Percentiles rank a stretch among this genome's conserved stretches.
Conservation (phyloP, 2,888 invertebrate species). For the Acanthosepion esculentum region DNA sequence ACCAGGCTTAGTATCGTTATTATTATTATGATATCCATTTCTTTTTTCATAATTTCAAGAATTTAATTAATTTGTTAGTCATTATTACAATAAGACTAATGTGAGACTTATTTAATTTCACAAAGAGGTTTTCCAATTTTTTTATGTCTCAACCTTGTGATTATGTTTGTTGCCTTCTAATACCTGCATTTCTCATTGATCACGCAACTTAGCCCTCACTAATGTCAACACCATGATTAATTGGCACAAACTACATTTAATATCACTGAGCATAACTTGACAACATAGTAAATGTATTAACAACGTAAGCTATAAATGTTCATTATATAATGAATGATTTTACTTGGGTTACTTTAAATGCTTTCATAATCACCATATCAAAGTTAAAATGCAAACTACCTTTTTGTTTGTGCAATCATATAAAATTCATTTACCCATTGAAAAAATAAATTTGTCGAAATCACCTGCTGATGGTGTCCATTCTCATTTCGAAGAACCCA, state of each 20-base stretch:
- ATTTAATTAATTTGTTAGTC: not conserved
- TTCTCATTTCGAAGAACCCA: too few species aligned
- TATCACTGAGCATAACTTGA: constrained; percentile 22
- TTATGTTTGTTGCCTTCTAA: constrained; percentile 41
- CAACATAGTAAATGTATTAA: not conserved
- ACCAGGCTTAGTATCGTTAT: too few species aligned
- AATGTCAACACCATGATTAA: not conserved
- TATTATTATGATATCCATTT: too few species aligned
- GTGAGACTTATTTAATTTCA: not conserved
- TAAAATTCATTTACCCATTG: not conserved
- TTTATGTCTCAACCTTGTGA: constrained; percentile 24
- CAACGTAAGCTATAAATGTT: not conserved
- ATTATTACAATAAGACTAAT: not conserved
- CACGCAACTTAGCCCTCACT: constrained; percentile 43
- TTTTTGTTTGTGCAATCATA: not conserved
- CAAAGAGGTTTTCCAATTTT: constrained; percentile 45
- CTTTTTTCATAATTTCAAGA: not conserved
- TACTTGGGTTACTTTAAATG: not conserved
- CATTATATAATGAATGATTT: not conserved
- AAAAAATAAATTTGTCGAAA: not conserved
- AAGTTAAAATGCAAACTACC: not conserved
- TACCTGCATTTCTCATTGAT: constrained; percentile 42
- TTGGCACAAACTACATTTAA: not conserved
- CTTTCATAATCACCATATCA: not conserved
- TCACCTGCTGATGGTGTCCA: too few species aligned